phyloP scores from a whole-genome alignment of 2,888 invertebrate genomes.

The Protophormia terraenovae region DNA sequence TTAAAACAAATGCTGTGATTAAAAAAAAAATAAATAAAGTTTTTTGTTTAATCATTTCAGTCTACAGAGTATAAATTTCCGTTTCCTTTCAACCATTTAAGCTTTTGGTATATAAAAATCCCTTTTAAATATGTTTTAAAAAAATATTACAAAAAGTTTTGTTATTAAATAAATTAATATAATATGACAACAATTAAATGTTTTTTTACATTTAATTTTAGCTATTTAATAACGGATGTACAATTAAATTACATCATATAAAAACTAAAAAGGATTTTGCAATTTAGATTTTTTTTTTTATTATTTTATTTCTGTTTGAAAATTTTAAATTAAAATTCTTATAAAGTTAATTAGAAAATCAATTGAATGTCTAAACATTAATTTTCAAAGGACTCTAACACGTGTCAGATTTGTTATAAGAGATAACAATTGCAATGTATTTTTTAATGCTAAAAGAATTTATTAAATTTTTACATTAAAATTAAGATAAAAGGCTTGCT shows the following conservation, averaged over 20 bases:
- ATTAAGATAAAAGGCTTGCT: too few relatives aligned
- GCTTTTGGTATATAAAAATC: background rate
- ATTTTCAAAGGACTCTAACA: background rate
- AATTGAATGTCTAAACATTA: too few relatives aligned
- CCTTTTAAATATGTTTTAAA: background rate
- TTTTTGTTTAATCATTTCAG: slow-evolving; percentile 36
- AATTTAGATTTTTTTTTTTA: background rate
- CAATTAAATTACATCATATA: background rate
- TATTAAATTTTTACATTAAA: background rate
- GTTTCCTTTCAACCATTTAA: slow-evolving; percentile 21
- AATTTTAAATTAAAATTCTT: background rate
- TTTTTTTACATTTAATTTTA: slow-evolving; percentile 1
- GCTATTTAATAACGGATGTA: background rate
- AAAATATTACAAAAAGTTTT: background rate
- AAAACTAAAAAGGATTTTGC: too few relatives aligned
- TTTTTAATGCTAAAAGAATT: background rate
- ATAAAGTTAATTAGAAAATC: slow-evolving; percentile 7
- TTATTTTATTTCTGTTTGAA: too few relatives aligned
- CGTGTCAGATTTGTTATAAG: slow-evolving; percentile 10
- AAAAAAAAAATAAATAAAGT: background rate
- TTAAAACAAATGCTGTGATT: slow-evolving; percentile 3
- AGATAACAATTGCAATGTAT: background rate
- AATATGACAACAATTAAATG: slow-evolving; percentile 14
- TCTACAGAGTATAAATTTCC: slow-evolving; percentile 28
- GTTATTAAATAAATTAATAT: background rate